Evolutionary conservation across 2,113 vertebrate species (phyloP), one percentile per base, ranked within the genome.

Genomic region (Rhinolophus ferrumequinum): DNA sequence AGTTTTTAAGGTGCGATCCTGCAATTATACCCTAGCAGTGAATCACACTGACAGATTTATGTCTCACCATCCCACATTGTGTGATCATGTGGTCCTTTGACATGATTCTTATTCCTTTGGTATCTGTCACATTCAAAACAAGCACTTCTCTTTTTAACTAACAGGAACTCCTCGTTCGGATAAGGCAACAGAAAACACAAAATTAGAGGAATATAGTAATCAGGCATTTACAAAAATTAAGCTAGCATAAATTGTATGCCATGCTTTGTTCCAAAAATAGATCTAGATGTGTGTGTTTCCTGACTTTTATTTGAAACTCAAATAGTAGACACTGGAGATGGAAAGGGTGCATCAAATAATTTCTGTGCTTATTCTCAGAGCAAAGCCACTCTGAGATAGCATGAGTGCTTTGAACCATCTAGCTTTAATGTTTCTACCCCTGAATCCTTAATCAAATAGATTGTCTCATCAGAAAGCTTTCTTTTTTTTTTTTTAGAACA

Each of bases 361-460:
- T 54, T 47, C 33, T 10, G 0, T 64, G 81, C 69, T 44, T 11
- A n/a, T 64, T 94, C 76, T 44, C 60, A 12, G 79, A 88, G 77
- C 88, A 95, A 72, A 96, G 93, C 62, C 58, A 86, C 85, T 92
- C 77, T 4, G 86, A 93, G 82, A 50, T 13, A 64, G 47, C 28
- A 87, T 0, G 30, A 87, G 80, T 28, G 38, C 96, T 96, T 96
- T 95, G 83, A 97, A 96, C 92, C 47, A 69, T n/a, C 26, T 21
- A 35, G 88, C 96, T 98, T 94, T 95, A 91, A 97, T 94, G 94
- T 92, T 92, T 66, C 88, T 70, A 77, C 13, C 73, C 60, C 38
- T 96, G 94, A 96, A 97, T 94, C 92, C 96, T 94, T 96, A 95
- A 95, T 96, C 97, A 97, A 96, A 97, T 85, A 96, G 96, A 96